These are phyloP conservation scores for Microtus pennsylvanicus DNA, from an alignment of 2,113 vertebrate genomes.

Conservation along the genomic window DNA sequence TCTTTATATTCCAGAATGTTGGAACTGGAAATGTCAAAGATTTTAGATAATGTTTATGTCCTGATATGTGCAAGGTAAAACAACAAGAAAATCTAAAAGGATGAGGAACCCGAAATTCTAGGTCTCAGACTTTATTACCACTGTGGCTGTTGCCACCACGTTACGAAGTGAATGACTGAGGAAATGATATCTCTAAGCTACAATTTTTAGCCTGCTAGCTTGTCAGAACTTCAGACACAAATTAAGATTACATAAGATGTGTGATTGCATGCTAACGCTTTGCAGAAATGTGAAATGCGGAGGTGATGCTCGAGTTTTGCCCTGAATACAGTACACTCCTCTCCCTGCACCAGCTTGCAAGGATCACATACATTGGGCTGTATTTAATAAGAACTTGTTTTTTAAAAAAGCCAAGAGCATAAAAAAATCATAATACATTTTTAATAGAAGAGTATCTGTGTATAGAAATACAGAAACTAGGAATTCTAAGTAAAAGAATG, in stretches of 20 bases:
- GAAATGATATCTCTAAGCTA: slow-evolving; percentile 8
- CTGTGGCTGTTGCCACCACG: neutral
- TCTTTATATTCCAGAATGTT: slow-evolving; percentile 43
- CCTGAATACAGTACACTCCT: neutral
- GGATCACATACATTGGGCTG: neutral
- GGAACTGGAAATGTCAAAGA: slow-evolving; percentile 17
- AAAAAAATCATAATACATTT: neutral
- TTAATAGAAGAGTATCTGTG: neutral
- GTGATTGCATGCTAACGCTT: neutral
- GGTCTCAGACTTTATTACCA: neutral
- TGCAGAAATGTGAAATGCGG: neutral
- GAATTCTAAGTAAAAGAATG: neutral
- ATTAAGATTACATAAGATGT: neutral
- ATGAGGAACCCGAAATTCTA: slow-evolving; percentile 27
- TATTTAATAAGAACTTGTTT: neutral
- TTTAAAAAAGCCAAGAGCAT: neutral
- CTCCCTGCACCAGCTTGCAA: neutral
- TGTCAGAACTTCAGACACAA: neutral
- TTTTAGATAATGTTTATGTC: neutral
- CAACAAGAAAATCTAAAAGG: neutral
- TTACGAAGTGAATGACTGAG: neutral
- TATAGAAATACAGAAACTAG: neutral
- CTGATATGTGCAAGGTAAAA: neutral
- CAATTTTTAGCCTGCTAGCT: neutral
- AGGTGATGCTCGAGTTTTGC: neutral